phyloP scores from a whole-genome alignment of 2,888 invertebrate genomes.

The Agrotis puta region DNA sequence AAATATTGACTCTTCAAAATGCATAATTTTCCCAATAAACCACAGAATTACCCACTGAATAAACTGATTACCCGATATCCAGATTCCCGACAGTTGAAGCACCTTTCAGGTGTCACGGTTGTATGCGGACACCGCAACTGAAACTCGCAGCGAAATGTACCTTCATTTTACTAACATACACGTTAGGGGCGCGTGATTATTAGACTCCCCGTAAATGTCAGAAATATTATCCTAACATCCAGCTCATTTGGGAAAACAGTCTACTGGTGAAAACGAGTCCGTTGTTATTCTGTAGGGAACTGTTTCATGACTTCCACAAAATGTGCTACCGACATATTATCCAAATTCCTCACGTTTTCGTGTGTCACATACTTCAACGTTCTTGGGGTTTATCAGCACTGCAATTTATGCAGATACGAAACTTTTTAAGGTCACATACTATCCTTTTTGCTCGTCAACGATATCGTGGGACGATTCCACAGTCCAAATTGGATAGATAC shows the following conservation, averaged over 20 bases:
- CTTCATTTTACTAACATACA: conserved; percentile 41
- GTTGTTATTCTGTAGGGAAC: conserved; percentile 27
- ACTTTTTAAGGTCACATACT: conserved; percentile 21
- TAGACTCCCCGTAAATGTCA: conserved; percentile 44
- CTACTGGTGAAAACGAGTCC: conserved; percentile 29
- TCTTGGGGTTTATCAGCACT: conserved; percentile 10
- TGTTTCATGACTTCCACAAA: conserved; percentile 15
- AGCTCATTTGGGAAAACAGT: conserved; percentile 50
- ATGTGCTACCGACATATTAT: conserved; percentile 3
- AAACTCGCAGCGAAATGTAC: conserved; percentile 31
- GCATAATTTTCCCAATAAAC: conserved; percentile 18
- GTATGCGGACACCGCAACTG: conserved; percentile 21
- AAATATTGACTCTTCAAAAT: not conserved
- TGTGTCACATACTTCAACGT: not conserved
- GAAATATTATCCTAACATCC: conserved; percentile 47
- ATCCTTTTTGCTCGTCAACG: conserved; percentile 42
- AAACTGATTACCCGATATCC: conserved; percentile 31
- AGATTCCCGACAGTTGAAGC: conserved; percentile 23
- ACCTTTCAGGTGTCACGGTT: conserved; percentile 27
- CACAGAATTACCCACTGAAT: conserved; percentile 11
- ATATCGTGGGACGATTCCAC: conserved; percentile 28
- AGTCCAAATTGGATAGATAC: conserved; percentile 42
- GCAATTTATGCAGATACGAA: conserved; percentile 12
- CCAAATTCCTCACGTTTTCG: conserved; percentile 15
- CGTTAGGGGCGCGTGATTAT: conserved; percentile 35